Evolutionary conservation across 2,888 invertebrate species (phyloP).

Genomic region (Lasioglossum villosulum): DNA sequence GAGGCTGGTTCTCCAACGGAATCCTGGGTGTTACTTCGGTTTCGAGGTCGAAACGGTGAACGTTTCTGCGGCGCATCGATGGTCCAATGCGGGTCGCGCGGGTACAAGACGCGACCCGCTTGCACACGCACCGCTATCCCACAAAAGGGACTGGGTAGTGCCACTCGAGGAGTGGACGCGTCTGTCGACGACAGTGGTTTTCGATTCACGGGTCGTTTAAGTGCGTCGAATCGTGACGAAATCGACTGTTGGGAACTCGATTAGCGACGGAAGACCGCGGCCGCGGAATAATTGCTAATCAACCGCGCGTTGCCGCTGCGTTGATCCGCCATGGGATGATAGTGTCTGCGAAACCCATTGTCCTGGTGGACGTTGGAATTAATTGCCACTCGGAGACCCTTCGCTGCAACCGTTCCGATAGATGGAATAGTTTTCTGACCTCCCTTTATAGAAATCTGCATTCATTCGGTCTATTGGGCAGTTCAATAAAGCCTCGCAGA

Average conservation of each 20-base stretch:
- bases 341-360: slow-evolving; percentile 2
- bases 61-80: background rate
- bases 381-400: background rate
- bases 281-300: slow-evolving; percentile 55
- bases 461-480: background rate
- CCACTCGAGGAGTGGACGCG: background rate
- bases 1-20: background rate
- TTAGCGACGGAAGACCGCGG: slow-evolving; percentile 40
- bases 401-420: background rate
- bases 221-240: slow-evolving; percentile 42
- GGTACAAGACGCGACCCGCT: background rate
- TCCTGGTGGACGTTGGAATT: background rate
- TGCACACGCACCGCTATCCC: background rate
- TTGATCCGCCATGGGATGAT: background rate
- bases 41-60: background rate
- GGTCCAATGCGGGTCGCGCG: background rate
- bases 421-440: background rate
- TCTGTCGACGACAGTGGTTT: slow-evolving; percentile 45
- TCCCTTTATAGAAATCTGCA: background rate
- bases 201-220: slow-evolving; percentile 34
- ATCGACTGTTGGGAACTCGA: slow-evolving; percentile 36
- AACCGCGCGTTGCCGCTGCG: slow-evolving; percentile 19
- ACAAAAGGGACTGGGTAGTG: background rate
- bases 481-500: background rate
- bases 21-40: background rate